Percentiles rank a stretch among this genome's conserved stretches.
Evolutionary conservation across 2,113 vertebrate species (phyloP).

Genomic region (Lophotis ruficrista): DNA sequence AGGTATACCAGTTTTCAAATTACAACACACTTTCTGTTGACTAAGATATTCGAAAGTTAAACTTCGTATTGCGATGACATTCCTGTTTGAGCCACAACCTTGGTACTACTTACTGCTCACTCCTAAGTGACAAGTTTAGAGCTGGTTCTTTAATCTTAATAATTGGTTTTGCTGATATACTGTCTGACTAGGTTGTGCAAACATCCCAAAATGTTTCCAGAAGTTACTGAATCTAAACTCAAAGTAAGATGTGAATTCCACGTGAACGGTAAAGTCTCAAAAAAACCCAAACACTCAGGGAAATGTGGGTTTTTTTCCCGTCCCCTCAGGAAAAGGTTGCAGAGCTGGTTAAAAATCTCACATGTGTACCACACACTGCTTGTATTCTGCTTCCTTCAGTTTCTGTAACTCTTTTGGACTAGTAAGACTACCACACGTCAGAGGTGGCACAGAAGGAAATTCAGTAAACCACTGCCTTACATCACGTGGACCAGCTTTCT

Average conservation of each 20-base stretch:
- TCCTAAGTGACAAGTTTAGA: not conserved
- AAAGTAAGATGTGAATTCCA: not conserved
- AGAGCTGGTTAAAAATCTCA: not conserved
- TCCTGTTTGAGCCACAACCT: not conserved
- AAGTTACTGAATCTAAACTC: not conserved
- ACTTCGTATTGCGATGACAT: not conserved
- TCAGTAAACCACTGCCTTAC: too few species aligned
- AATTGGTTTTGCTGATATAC: not conserved
- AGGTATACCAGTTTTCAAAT: not conserved
- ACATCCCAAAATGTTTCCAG: not conserved
- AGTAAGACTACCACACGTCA: not conserved
- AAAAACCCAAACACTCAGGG: accelerated
- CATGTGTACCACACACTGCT: not conserved
- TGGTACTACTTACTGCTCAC: not conserved
- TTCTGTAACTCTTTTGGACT: not conserved
- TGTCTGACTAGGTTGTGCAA: not conserved
- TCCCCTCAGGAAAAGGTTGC: not conserved
- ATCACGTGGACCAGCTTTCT: not conserved
- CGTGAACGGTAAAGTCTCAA: not conserved
- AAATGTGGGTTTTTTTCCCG: not conserved
- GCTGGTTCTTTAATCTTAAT: not conserved
- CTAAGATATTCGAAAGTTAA: not conserved
- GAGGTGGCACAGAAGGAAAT: not conserved
- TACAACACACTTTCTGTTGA: not conserved
- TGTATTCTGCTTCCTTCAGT: not conserved